Percentiles rank a stretch among this genome's conserved stretches.
phyloP scores from a whole-genome alignment of 2,797 vertebrate genomes.

The Triplophysa yarkandensis region DNA sequence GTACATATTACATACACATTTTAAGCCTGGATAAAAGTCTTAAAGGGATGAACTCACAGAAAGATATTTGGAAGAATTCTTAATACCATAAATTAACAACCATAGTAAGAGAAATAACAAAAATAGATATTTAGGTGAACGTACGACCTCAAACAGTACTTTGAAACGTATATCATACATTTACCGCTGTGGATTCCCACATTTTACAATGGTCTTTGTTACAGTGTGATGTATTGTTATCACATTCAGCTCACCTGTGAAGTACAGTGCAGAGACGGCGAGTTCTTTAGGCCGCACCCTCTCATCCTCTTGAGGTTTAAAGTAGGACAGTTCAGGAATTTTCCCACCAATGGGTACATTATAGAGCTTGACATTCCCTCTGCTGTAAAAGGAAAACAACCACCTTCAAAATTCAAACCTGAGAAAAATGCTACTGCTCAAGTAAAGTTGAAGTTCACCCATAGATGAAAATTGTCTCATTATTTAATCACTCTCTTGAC shows the following conservation, averaged over 20 bases:
- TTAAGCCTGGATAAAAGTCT: too few relatives aligned
- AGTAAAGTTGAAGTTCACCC: too few relatives aligned
- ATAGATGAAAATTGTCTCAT: too few relatives aligned
- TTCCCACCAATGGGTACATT: conserved; percentile 83
- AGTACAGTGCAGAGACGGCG: conserved; percentile 82
- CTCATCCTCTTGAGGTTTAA: conserved; percentile 71
- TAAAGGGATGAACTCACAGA: too few relatives aligned
- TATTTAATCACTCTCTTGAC: too few relatives aligned
- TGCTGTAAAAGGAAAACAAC: conserved; percentile 61
- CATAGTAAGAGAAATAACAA: too few relatives aligned
- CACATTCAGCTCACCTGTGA: conserved; percentile 76
- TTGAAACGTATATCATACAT: neutral
- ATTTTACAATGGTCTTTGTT: neutral
- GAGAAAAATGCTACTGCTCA: neutral
- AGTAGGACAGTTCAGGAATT: conserved; percentile 77
- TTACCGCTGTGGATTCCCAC: neutral
- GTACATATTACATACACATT: neutral
- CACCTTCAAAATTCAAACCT: neutral
- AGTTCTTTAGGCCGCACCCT: conserved; percentile 80
- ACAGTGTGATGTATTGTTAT: neutral
- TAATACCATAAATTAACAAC: too few relatives aligned
- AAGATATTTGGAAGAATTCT: too few relatives aligned
- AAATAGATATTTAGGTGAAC: too few relatives aligned
- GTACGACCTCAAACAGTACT: neutral
- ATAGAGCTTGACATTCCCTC: conserved; percentile 74